Base-by-base conservation (phyloP, 2,797 vertebrate species). In the Malacoctenus gilli region DNA sequence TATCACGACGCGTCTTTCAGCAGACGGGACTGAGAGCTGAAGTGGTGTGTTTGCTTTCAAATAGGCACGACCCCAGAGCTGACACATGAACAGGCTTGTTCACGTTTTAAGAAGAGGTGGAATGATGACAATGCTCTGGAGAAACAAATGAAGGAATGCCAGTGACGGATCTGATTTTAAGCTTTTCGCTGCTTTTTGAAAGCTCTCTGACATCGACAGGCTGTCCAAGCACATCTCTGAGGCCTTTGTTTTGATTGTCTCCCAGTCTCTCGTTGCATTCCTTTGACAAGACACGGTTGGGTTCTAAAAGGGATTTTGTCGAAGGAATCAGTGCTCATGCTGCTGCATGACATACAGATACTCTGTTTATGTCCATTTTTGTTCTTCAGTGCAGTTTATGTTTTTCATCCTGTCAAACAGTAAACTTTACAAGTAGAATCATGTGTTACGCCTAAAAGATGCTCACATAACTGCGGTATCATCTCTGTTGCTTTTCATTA, bases 101-200 rank as follows among this genome's bases (percentile, higher is more conserved):
- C 68, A 80, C 59, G 72, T 61, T 70, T 65, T 6, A 5, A 65
- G 11, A 0, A 42, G 66, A 21, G 55, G 38, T 72, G 70, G 64
- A 80, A 66, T 75, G 68, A 77, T 51, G 69, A 56, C 50, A 81
- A 60, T 63, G 52, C 57, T 62, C 8, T 66, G 23, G 34, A 60
- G 48, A 71, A 63, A 81, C 67, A 70, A 67, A 77, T 65, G 47
- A 61, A 62, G 64, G 42, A 57, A 58, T 46, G 37, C 49, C 7
- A 2, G 2, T 73, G 49, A 63, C 54, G 46, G 44, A 40, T 39
- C 31, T 51, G 50, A 41, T 36, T 73, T 66, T 40, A 43, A 13
- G 16, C 49, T 42, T 53, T 67, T 59, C 16, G 47, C 18, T n/a
- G 48, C 20, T 53, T 62, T 67, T 44, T 32, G 32, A 42, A 68